phyloP scores from a whole-genome alignment of 2,113 vertebrate genomes.

The Seriola quinqueradiata region DNA sequence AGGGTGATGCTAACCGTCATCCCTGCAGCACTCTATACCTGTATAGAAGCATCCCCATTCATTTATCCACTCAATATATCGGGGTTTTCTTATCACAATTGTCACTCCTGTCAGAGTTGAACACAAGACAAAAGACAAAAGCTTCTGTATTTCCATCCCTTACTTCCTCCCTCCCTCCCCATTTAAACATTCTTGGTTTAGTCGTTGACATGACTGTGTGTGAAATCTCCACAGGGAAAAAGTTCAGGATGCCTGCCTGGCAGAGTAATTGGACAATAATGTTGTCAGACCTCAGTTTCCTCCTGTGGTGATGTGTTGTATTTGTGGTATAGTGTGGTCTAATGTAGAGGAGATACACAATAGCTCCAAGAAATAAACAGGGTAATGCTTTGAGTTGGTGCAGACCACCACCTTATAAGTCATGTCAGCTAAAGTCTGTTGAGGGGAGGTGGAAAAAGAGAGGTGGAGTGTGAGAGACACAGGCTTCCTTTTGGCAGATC shows the following conservation, averaged over 20 bases:
- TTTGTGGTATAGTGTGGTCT: slow-evolving; percentile 6
- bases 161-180: no score
- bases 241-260: slow-evolving; percentile 1
- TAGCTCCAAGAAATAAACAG: neutral
- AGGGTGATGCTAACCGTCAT: no score
- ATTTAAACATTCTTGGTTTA: neutral
- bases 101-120: neutral
- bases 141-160: no score
- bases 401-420: slow-evolving; percentile 5
- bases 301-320: neutral
- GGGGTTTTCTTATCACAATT: neutral
- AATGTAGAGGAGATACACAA: neutral
- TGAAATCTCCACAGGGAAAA: slow-evolving; percentile 13
- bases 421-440: slow-evolving; percentile 13
- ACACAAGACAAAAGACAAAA: neutral
- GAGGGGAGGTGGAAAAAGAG: slow-evolving; percentile 3
- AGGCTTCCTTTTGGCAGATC: slow-evolving; percentile 36
- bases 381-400: neutral
- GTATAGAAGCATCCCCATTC: no score
- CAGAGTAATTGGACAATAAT: slow-evolving; percentile 22
- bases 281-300: neutral
- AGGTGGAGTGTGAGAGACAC: neutral
- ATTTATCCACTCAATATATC: neutral
- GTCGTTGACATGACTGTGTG: neutral
- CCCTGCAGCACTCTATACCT: no score